phyloP scores from a whole-genome alignment of 2,888 invertebrate genomes.

The Eupithecia inturbata region DNA sequence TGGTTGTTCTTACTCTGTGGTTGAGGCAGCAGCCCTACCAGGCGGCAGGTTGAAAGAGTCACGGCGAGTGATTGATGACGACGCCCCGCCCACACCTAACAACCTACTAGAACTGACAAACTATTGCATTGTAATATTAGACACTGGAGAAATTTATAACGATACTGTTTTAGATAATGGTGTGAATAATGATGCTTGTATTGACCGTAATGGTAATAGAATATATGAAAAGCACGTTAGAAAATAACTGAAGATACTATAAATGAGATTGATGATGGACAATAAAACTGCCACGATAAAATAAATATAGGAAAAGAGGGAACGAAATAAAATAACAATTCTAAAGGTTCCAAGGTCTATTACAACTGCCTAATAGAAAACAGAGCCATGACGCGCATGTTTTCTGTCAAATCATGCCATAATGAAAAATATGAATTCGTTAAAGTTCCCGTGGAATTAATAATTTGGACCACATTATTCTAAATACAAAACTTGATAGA shows the following conservation, averaged over 20 bases:
- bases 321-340: slow-evolving; percentile 32
- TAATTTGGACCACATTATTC: slow-evolving; percentile 63
- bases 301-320: background rate
- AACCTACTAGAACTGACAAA: slow-evolving; percentile 78
- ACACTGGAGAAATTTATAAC: slow-evolving; percentile 30
- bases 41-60: slow-evolving; percentile 83
- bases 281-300: background rate
- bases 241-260: background rate
- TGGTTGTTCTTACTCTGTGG: slow-evolving; percentile 22
- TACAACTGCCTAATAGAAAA: slow-evolving; percentile 64
- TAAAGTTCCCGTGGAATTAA: slow-evolving; percentile 63
- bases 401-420: slow-evolving; percentile 76
- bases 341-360: slow-evolving; percentile 55
- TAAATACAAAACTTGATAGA: slow-evolving; percentile 72
- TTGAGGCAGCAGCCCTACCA: slow-evolving; percentile 47
- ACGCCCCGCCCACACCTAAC: slow-evolving; percentile 73
- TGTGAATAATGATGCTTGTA: slow-evolving; percentile 15
- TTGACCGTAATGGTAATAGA: slow-evolving; percentile 6
- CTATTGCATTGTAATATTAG: slow-evolving; percentile 63
- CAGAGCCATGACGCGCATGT: slow-evolving; percentile 68
- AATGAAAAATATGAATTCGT: slow-evolving; percentile 76
- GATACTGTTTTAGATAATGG: slow-evolving; percentile 27
- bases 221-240: background rate
- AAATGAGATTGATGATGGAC: background rate
- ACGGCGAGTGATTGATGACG: slow-evolving; percentile 80